A percentile compares a stretch with the other conserved stretches of the same genome.
Evolutionary conservation across 2,797 vertebrate species (phyloP).

Genomic region (Odontamblyopus rebecca): DNA sequence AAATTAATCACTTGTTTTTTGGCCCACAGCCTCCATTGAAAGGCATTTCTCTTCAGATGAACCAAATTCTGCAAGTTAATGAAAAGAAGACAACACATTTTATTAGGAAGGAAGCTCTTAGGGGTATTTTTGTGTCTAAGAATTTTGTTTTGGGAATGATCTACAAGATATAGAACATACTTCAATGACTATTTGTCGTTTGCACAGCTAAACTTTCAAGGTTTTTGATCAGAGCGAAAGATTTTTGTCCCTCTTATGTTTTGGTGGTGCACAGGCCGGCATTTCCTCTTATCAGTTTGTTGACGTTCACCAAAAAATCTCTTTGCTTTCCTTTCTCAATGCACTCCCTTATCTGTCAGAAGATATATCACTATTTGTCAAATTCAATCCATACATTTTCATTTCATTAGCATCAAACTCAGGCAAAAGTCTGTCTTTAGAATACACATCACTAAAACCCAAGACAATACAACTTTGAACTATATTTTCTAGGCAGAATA

Average conservation of each 20-base stretch:
- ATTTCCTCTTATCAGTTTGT: slow-evolving; percentile 25
- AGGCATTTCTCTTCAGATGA: background rate
- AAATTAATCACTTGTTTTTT: slow-evolving; percentile 22
- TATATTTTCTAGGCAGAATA: background rate
- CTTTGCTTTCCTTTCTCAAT: slow-evolving; percentile 6
- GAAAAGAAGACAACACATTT: slow-evolving; percentile 10
- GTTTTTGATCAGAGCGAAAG: slow-evolving; percentile 29
- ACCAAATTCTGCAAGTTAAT: slow-evolving; percentile 10
- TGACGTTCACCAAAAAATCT: slow-evolving; percentile 14
- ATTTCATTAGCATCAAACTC: background rate
- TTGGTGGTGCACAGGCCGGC: slow-evolving; percentile 14
- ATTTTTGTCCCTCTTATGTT: slow-evolving; percentile 11
- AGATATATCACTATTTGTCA: background rate
- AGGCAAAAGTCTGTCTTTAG: background rate
- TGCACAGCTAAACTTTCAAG: slow-evolving; percentile 11
- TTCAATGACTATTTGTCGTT: background rate
- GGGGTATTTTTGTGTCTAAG: slow-evolving; percentile 1
- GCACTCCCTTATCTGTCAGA: background rate
- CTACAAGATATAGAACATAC: background rate
- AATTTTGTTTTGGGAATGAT: background rate
- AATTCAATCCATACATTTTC: background rate
- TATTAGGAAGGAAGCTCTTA: background rate
- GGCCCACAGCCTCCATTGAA: slow-evolving; percentile 4
- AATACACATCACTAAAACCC: background rate
- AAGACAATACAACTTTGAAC: background rate